These are phyloP conservation scores for Nomada fucata DNA, from an alignment of 2,888 invertebrate genomes.

Conservation along the genomic window DNA sequence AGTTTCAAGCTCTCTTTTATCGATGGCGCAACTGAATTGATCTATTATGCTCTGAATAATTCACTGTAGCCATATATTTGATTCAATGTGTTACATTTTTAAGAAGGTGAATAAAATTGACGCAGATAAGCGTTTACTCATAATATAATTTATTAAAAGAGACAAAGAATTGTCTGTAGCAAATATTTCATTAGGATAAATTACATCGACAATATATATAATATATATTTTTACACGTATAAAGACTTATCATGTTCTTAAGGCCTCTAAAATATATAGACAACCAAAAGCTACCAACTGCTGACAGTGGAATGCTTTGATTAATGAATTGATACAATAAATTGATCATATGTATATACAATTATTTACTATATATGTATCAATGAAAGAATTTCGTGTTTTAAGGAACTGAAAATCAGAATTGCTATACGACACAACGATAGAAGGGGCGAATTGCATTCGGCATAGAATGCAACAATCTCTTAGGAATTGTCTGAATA, in stretches of 20 bases:
- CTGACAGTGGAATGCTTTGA: slow-evolving; percentile 78
- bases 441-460: slow-evolving; percentile 15
- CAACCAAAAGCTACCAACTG: slow-evolving; percentile 71
- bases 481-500: slow-evolving; percentile 23
- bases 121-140: slow-evolving; percentile 56
- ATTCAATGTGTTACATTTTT: no score
- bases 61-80: no score
- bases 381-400: slow-evolving; percentile 75
- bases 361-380: slow-evolving; percentile 76
- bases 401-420: slow-evolving; percentile 31
- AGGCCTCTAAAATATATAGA: slow-evolving; percentile 66
- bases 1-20: no score
- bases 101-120: background rate
- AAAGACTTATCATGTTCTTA: slow-evolving; percentile 56
- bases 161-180: slow-evolving; percentile 73
- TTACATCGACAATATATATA: slow-evolving; percentile 65
- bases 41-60: no score
- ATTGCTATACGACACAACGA: background rate
- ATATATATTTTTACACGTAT: slow-evolving; percentile 66
- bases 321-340: slow-evolving; percentile 69
- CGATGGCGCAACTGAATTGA: no score
- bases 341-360: slow-evolving; percentile 77
- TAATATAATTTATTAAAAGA: slow-evolving; percentile 75
- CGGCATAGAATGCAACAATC: slow-evolving; percentile 6
- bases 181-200: slow-evolving; percentile 71